phyloP scores from a whole-genome alignment of 2,888 invertebrate species.

The Lacanobia oleracea region DNA sequence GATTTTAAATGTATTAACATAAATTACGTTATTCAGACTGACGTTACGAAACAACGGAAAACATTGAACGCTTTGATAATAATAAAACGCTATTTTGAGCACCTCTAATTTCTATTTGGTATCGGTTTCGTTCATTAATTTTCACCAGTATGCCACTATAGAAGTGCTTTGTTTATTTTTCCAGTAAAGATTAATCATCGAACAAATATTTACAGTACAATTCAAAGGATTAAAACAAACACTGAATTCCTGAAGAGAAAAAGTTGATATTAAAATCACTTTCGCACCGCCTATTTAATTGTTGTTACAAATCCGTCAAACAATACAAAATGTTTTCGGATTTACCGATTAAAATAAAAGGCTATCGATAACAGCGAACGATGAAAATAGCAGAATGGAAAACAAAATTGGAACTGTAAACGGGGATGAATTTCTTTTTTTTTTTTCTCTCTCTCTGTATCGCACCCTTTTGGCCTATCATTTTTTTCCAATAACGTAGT shows the following conservation, averaged over 20 bases:
- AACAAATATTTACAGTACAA: not conserved
- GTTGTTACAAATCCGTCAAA: constrained; percentile 31
- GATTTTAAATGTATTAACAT: constrained; percentile 66
- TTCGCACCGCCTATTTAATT: not conserved
- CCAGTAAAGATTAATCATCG: constrained; percentile 3
- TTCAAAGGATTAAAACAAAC: not conserved
- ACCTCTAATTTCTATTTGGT: constrained; percentile 41
- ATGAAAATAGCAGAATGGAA: constrained; percentile 36
- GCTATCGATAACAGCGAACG: constrained; percentile 16
- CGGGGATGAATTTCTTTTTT: constrained; percentile 11
- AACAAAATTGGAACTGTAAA: constrained; percentile 35
- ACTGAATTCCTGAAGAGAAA: not conserved
- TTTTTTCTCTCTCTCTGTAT: constrained; percentile 21
- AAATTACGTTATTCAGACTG: constrained; percentile 61
- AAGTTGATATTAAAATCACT: constrained; percentile 23
- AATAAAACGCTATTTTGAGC: constrained; percentile 56
- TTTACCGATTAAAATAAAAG: constrained; percentile 40
- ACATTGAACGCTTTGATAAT: constrained; percentile 49
- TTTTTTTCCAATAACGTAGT: constrained; percentile 9
- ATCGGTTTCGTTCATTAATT: constrained; percentile 39
- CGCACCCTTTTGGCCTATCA: not conserved
- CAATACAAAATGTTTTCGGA: constrained; percentile 23
- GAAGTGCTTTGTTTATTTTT: constrained; percentile 17
- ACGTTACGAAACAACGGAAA: constrained; percentile 61
- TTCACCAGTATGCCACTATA: not conserved